phyloP scores from a whole-genome alignment of 2,888 invertebrate species.

The Lithophane semibrunnea region DNA sequence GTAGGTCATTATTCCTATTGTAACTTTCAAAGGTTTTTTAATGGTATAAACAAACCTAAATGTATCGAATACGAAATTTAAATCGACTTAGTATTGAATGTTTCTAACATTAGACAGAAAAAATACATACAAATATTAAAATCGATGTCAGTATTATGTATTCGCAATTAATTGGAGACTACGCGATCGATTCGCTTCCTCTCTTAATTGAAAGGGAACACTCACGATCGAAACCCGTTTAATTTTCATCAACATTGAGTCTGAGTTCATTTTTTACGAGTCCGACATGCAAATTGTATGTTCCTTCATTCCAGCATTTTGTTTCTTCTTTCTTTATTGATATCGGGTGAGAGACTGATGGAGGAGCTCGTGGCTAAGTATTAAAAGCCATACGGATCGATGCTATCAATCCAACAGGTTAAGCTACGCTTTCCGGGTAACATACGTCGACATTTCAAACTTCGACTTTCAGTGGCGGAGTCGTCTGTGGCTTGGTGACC shows the following conservation, averaged over 20 bases:
- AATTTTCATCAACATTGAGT: conserved; percentile 20
- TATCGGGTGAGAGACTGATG: too few species aligned
- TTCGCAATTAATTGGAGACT: conserved; percentile 39
- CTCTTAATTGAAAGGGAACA: conserved; percentile 48
- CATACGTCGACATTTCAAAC: too few species aligned
- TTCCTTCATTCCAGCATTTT: neutral
- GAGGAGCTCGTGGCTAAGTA: too few species aligned
- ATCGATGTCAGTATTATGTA: neutral
- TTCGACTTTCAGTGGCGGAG: too few species aligned
- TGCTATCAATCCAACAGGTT: too few species aligned
- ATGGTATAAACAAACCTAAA: neutral
- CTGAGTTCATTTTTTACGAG: conserved; percentile 18
- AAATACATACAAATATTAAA: neutral
- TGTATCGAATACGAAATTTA: neutral
- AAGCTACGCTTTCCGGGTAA: too few species aligned
- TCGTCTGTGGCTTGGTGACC: too few species aligned
- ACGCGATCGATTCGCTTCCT: conserved; percentile 16
- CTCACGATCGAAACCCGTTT: conserved; percentile 26
- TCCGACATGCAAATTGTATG: neutral
- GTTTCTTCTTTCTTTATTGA: neutral
- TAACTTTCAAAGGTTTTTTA: neutral
- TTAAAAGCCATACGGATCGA: too few species aligned
- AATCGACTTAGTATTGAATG: neutral
- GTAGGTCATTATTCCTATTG: neutral
- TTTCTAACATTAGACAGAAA: neutral